Evolutionary conservation across 2,113 vertebrate species (phyloP).

Genomic region (Mobula hypostoma): DNA sequence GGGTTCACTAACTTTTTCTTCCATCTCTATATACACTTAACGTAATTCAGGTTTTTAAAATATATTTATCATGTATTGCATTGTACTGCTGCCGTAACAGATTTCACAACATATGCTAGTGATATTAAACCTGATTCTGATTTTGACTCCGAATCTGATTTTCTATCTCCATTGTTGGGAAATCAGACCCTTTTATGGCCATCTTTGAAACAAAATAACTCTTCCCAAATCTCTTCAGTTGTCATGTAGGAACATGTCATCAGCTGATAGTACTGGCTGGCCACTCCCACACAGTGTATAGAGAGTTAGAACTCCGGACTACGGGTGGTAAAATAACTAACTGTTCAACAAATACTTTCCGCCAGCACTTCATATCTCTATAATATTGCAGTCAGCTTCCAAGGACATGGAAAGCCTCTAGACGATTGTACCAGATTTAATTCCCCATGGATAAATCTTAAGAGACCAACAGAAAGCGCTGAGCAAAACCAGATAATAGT

Average conservation of each 20-base stretch:
- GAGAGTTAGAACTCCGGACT: background rate
- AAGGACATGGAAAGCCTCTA: background rate
- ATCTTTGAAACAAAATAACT: background rate
- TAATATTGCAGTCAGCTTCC: background rate
- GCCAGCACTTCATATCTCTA: background rate
- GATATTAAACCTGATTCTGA: too few species aligned
- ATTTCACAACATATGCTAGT: too few species aligned
- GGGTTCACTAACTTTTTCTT: too few species aligned
- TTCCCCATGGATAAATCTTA: background rate
- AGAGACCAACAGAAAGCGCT: background rate
- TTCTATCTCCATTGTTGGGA: background rate
- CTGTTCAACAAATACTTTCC: background rate
- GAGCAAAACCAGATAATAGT: background rate
- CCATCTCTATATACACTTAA: too few species aligned
- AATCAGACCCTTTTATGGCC: background rate
- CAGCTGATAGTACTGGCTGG: background rate
- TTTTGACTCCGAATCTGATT: too few species aligned
- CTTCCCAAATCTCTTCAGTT: background rate
- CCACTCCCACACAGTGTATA: background rate
- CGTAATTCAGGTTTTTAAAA: too few species aligned
- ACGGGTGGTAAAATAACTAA: background rate
- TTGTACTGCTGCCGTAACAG: too few species aligned
- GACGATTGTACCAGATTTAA: background rate
- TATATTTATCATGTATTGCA: too few species aligned
- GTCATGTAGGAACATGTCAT: background rate